Base-by-base conservation (phyloP, 2,888 invertebrate species). In the Herminia tarsipennalis region DNA sequence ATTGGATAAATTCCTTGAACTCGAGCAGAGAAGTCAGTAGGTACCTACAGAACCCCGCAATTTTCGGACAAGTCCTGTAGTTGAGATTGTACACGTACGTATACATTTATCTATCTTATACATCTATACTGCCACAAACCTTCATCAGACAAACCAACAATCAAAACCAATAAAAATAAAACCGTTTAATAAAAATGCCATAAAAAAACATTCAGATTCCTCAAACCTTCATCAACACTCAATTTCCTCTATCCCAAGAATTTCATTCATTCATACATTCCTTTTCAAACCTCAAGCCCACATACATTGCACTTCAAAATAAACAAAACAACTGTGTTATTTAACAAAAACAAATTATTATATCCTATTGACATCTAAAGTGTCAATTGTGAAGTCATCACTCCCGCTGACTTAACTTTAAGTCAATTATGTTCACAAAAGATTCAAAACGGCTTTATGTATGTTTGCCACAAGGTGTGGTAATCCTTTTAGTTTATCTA, bases 401-500 rank as follows among this genome's bases (percentile, higher is more conserved):
- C 76, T 66, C 83, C 81, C 73, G 79, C 77, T 78, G 80, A 42
- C 52, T 70, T 57, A 56, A 40, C 69, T 77, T 73, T 73, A 74
- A 77, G 73, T 71, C 77, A 76, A 81, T 77, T 83, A 81, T 40
- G 27, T 24, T 30, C 41, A 83, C 81, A 87, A 87, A 79, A 79
- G 83, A 43, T 45, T 71, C 44, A 61, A 74, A 74, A 70, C 39
- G 70, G 71, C 63, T 79, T n/a, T 81, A 71, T 40, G 68, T 58
- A 49, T 77, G 74, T 83, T 83, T 83, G 70, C 49, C 46, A 45
- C 56, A 68, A 78, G 74, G 81, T 80, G 81, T 72, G 32, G 56
- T 82, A 80, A 83, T 82, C 80, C 69, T 35, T 37, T 66, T 49
- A 66, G 59, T 47, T 67, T 45, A 72, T 58, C 32, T 51, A 56